These are phyloP conservation scores for Deilephila elpenor DNA, from an alignment of 2,888 invertebrate genomes.

Conservation along the genomic window DNA sequence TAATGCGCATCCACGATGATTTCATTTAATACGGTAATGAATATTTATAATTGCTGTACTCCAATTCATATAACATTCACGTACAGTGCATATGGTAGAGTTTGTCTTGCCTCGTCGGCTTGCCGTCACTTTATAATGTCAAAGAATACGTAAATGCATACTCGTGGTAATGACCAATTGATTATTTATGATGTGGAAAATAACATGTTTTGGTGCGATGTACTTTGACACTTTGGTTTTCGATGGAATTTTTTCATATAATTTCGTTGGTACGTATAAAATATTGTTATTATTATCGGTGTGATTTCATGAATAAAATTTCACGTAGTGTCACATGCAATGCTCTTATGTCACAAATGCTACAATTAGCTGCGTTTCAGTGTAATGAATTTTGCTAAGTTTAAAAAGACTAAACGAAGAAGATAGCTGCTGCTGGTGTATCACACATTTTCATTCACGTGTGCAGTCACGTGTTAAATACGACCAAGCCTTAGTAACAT, in stretches of 20 bases:
- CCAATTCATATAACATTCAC: background rate
- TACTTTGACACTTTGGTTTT: no score
- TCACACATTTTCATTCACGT: no score
- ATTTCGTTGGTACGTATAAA: no score
- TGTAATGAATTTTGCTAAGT: no score
- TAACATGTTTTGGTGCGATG: background rate
- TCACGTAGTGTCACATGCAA: background rate
- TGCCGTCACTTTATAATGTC: conserved; percentile 49
- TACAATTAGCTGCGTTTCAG: no score
- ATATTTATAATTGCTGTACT: background rate
- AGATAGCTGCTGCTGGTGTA: no score
- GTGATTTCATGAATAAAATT: background rate
- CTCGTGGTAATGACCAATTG: conserved; percentile 9
- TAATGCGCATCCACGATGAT: background rate
- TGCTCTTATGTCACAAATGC: no score
- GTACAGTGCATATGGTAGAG: background rate
- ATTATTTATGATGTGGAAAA: conserved; percentile 27
- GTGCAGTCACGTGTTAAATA: no score
- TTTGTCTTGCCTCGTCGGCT: conserved; percentile 59
- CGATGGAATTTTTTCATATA: no score
- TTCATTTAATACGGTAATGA: background rate
- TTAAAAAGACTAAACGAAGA: no score
- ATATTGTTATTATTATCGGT: no score
- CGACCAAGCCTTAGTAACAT: no score
- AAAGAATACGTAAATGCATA: conserved; percentile 38